phyloP scores from a whole-genome alignment of 2,113 vertebrate genomes.

The Phrynocephalus versicolor region DNA sequence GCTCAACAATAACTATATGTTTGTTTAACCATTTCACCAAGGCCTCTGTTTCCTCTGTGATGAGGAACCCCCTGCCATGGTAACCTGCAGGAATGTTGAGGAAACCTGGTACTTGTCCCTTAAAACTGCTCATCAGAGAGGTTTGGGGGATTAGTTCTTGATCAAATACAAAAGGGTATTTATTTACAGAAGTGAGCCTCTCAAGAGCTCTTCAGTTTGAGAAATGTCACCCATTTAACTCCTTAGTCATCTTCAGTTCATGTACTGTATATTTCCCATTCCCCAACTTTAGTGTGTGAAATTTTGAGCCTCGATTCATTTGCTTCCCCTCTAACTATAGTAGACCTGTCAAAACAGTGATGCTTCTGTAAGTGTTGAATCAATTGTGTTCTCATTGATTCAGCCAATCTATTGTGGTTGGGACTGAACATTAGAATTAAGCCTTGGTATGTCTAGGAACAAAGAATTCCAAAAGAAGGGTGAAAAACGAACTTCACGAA shows the following conservation, averaged over 20 bases:
- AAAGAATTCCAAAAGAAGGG: neutral
- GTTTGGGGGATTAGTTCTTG: slow-evolving; percentile 42
- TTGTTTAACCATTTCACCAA: slow-evolving; percentile 75
- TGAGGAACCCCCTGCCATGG: slow-evolving; percentile 56
- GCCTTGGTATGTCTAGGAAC: neutral
- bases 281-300: neutral
- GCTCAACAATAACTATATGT: slow-evolving; percentile 68
- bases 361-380: too few species aligned
- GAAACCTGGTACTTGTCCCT: slow-evolving; percentile 18
- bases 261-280: neutral
- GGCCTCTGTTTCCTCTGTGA: slow-evolving; percentile 41
- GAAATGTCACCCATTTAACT: neutral
- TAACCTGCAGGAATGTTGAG: slow-evolving; percentile 63
- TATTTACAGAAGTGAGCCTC: slow-evolving; percentile 19
- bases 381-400: too few species aligned
- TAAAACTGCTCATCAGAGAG: slow-evolving; percentile 42
- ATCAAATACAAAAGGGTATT: slow-evolving; percentile 32
- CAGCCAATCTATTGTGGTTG: too few species aligned
- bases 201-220: slow-evolving; percentile 14
- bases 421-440: too few species aligned
- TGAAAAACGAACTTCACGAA: neutral
- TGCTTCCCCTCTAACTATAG: too few species aligned
- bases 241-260: fast-evolving
- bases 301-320: neutral
- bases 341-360: too few species aligned